Conservation (phyloP, 2,113 vertebrate species). For the Thalassoma bifasciatum region DNA sequence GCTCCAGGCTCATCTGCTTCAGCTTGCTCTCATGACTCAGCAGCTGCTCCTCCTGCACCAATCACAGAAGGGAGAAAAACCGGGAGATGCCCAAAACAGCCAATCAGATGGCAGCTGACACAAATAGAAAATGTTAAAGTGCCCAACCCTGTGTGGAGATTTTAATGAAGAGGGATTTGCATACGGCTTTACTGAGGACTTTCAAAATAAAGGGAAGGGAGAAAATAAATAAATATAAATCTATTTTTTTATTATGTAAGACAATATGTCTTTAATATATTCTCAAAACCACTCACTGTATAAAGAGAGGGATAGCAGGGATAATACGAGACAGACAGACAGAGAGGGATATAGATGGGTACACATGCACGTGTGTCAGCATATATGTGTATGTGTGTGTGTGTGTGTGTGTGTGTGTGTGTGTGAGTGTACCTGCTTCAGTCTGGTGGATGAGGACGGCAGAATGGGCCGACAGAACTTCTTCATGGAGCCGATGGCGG, state of each 20-base stretch:
- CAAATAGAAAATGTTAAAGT: conserved; percentile 49
- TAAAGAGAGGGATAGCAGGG: no score
- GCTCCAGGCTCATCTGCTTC: conserved; percentile 93
- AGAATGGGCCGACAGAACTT: conserved; percentile 95
- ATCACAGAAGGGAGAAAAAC: conserved; percentile 24
- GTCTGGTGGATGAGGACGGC: conserved; percentile 89
- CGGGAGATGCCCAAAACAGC: conserved; percentile 32
- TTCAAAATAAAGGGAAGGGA: no score
- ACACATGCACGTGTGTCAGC: no score
- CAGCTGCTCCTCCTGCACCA: conserved; percentile 92
- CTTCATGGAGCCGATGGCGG: conserved; percentile 97
- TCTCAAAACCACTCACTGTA: no score
- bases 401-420: conserved; percentile 3
- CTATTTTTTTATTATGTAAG: background rate
- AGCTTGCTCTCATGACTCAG: conserved; percentile 95
- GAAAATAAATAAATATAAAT: no score
- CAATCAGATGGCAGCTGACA: conserved; percentile 46
- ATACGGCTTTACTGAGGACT: background rate
- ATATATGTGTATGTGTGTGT: no score
- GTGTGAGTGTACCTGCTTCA: conserved; percentile 84
- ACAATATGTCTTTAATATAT: no score
- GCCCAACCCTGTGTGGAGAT: background rate
- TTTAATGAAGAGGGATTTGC: background rate
- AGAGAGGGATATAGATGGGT: no score
- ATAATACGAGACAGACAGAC: no score